These are phyloP conservation scores for Rhinoderma darwinii DNA, from an alignment of 2,113 vertebrate genomes.

Conservation along the genomic window DNA sequence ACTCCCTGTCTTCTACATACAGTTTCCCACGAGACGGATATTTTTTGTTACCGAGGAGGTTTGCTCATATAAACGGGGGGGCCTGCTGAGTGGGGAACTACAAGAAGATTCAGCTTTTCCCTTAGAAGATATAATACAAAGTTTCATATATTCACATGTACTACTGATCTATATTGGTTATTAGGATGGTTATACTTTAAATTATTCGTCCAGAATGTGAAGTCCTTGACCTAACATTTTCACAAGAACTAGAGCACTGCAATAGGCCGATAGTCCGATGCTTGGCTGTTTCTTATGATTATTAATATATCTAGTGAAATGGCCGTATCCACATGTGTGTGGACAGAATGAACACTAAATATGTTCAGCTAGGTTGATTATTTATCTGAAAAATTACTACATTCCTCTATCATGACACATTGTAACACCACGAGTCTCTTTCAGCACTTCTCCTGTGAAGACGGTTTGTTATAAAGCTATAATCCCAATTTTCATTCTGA, in stretches of 20 bases:
- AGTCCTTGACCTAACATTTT: background rate
- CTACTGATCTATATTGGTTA: no score
- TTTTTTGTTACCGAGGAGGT: no score
- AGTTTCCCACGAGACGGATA: no score
- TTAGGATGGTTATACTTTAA: no score
- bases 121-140: no score
- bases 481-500: background rate
- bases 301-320: background rate
- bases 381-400: background rate
- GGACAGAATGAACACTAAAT: background rate
- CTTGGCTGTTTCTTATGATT: background rate
- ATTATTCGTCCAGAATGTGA: no score
- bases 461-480: background rate
- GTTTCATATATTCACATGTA: no score
- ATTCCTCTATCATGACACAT: background rate
- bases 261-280: background rate
- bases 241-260: background rate
- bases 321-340: background rate
- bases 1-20: background rate
- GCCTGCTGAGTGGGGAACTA: no score
- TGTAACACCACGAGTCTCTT: background rate
- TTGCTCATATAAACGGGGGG: no score
- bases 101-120: no score
- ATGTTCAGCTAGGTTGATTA: background rate
- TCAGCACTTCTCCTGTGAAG: slow-evolving; percentile 11